Percentiles rank a stretch among this genome's conserved stretches.
Conservation (phyloP, 2,113 vertebrate species). For the Genyomyrus donnyi region DNA sequence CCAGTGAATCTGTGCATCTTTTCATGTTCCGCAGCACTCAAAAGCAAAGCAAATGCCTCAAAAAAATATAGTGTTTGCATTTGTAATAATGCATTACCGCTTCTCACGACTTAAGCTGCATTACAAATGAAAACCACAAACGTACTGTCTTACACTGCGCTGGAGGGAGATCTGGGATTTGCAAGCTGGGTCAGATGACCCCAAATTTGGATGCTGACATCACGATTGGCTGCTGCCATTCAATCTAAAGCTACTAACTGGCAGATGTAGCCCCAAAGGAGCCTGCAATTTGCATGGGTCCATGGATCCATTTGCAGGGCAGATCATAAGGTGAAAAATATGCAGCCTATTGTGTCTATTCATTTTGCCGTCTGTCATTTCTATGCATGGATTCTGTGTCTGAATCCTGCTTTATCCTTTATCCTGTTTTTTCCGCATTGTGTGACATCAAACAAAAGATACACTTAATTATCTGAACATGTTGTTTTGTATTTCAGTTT, state of each 20-base stretch:
- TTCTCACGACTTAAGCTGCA: constrained; percentile 28
- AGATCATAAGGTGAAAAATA: neutral
- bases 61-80: constrained; percentile 28
- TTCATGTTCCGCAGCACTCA: constrained; percentile 33
- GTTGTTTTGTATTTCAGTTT: neutral
- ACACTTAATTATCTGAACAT: neutral
- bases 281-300: neutral
- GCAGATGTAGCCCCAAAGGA: constrained; percentile 46
- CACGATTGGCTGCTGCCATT: constrained; percentile 40
- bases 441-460: neutral
- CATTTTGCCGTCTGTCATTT: neutral
- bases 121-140: constrained; percentile 46
- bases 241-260: constrained; percentile 16
- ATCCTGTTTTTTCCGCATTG: neutral
- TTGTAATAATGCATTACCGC: constrained; percentile 24
- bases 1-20: constrained; percentile 18
- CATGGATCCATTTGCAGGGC: constrained; percentile 7
- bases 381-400: neutral
- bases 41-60: constrained; percentile 23
- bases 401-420: neutral
- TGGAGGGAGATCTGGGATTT: constrained; percentile 35
- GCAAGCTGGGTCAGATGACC: constrained; percentile 23
- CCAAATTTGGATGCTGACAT: constrained; percentile 29
- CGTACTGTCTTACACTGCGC: constrained; percentile 29
- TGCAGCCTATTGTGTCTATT: neutral